Conservation (phyloP, 2,888 invertebrate genomes). For the Entomobrya multifasciata region DNA sequence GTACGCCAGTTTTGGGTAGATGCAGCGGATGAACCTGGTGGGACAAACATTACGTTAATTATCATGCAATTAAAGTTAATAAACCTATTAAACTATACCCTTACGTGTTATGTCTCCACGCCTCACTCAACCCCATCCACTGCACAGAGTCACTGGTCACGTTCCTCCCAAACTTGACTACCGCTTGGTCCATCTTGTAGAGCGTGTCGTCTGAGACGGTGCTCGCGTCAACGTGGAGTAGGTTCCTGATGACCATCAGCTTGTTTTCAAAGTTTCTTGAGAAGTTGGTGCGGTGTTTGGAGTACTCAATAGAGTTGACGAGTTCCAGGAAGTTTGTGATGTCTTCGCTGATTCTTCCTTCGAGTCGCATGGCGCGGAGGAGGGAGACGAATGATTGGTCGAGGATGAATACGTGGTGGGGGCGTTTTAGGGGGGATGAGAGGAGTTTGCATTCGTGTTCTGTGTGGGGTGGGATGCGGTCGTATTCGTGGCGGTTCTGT, state of each 20-base stretch:
- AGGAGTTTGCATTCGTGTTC: background rate
- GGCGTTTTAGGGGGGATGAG: background rate
- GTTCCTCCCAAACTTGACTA: conserved; percentile 9
- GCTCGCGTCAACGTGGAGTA: background rate
- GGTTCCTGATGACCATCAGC: background rate
- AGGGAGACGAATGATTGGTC: background rate
- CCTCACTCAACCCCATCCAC: no score
- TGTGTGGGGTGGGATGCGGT: background rate
- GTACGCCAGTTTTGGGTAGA: background rate
- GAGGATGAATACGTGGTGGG: background rate
- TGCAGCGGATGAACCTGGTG: background rate
- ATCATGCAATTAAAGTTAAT: background rate
- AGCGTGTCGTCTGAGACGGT: background rate
- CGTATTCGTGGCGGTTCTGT: no score
- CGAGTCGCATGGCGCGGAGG: background rate
- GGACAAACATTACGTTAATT: background rate
- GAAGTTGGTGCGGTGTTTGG: no score
- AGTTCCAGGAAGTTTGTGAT: background rate
- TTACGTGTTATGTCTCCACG: background rate
- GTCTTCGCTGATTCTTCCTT: background rate
- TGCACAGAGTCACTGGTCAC: background rate
- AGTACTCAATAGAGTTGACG: no score
- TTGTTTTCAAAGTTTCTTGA: background rate
- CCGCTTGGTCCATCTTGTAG: conserved; percentile 3
- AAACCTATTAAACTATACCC: background rate